Percentiles rank a stretch among this genome's conserved stretches.
Conservation (phyloP, 1,140 invertebrate genomes). For the Coelopa frigida region DNA sequence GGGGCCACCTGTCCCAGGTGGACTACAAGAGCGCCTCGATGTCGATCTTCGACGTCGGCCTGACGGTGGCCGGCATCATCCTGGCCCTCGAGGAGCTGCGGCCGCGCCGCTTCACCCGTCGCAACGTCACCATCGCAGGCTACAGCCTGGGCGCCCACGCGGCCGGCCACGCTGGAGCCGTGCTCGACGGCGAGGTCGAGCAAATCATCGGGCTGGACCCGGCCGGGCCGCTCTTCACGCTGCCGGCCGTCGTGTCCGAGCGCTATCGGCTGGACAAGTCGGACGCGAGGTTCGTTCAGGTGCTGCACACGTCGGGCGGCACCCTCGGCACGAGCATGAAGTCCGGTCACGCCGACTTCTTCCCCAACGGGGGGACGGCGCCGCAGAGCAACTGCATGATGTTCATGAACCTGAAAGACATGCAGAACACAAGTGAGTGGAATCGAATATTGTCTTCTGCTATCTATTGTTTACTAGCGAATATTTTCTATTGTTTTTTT, state of each 20-base stretch:
- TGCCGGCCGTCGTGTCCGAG: constrained; percentile 49
- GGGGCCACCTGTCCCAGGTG: constrained; percentile 54
- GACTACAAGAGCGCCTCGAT: constrained; percentile 39
- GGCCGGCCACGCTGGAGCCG: constrained; percentile 70
- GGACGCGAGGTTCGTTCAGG: constrained; percentile 83
- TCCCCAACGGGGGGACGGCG: constrained; percentile 70
- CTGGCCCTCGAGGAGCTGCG: constrained; percentile 49
- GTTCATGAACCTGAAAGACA: constrained; percentile 29
- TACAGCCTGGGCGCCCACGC: constrained; percentile 87
- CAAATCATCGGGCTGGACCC: constrained; percentile 62
- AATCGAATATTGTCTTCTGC: too few relatives aligned
- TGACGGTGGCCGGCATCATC: constrained; percentile 53
- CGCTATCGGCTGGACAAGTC: constrained; percentile 59
- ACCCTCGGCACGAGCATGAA: constrained; percentile 63
- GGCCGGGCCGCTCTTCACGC: constrained; percentile 72
- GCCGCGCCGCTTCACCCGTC: constrained; percentile 39
- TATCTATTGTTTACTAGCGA: too few relatives aligned
- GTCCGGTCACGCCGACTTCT: constrained; percentile 81
- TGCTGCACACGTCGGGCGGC: constrained; percentile 83
- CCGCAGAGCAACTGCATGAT: constrained; percentile 69
- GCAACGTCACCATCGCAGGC: constrained; percentile 60
- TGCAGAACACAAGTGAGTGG: constrained; percentile 34
- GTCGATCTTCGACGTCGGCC: constrained; percentile 52
- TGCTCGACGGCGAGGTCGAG: constrained; percentile 45
- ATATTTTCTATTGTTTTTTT: too few relatives aligned